phyloP scores from a whole-genome alignment of 2,113 vertebrate species.

The Anser brachyrhynchus region DNA sequence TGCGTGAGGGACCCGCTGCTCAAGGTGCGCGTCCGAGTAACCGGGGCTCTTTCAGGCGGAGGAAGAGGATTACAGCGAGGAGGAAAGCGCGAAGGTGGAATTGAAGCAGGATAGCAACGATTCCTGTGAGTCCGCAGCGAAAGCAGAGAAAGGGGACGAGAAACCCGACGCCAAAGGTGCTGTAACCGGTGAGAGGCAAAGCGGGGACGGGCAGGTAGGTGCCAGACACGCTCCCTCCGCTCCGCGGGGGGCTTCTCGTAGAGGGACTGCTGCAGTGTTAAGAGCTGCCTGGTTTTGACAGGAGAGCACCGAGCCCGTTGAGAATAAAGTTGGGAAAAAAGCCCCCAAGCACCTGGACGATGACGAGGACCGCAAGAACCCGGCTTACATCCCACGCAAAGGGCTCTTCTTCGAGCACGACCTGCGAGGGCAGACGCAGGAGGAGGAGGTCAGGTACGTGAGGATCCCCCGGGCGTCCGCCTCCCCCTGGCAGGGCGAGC shows the following conservation, averaged over 20 bases:
- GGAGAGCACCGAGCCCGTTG: constrained; percentile 94
- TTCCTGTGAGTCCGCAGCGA: constrained; percentile 70
- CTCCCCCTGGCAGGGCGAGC: neutral
- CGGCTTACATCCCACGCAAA: constrained; percentile 95
- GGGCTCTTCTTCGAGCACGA: constrained; percentile 98
- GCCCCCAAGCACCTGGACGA: constrained; percentile 91
- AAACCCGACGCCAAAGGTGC: constrained; percentile 83
- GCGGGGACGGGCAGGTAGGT: constrained; percentile 95
- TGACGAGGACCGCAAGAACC: constrained; percentile 96
- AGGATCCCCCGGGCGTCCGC: neutral
- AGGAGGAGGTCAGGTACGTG: constrained; percentile 89
- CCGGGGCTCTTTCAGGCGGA: constrained; percentile 76
- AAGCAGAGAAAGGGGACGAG: constrained; percentile 75
- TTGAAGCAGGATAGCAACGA: constrained; percentile 77
- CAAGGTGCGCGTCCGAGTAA: neutral
- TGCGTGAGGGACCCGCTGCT: neutral
- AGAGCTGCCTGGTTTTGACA: constrained; percentile 64
- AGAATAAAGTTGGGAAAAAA: constrained; percentile 86
- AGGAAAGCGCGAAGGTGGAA: constrained; percentile 83
- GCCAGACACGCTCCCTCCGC: neutral
- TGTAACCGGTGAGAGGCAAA: constrained; percentile 92
- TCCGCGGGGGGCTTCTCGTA: rapidly evolving
- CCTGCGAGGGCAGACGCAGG: constrained; percentile 91
- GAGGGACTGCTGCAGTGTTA: constrained; percentile 51
- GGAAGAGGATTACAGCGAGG: constrained; percentile 85